A percentile compares a stretch with the other conserved stretches of the same genome.
Conservation (phyloP, 2,888 invertebrate species). For the Tenthredo distinguenda region DNA sequence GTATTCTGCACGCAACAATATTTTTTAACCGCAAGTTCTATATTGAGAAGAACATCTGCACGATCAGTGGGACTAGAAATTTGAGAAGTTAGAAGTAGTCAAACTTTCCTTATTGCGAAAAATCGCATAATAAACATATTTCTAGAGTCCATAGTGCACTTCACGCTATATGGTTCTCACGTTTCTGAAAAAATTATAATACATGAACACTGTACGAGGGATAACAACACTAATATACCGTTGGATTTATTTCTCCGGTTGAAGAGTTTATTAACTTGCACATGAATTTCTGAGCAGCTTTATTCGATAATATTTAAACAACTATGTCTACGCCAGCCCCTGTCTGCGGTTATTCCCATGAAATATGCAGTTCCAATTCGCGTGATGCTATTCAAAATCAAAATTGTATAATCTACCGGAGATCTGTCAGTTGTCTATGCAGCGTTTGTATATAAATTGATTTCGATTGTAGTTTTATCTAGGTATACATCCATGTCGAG, state of each 20-base stretch:
- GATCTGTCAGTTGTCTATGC: conserved; percentile 18
- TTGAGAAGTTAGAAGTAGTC: neutral
- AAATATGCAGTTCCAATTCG: conserved; percentile 37
- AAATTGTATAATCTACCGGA: conserved; percentile 31
- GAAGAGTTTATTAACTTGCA: conserved; percentile 5
- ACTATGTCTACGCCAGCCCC: conserved; percentile 42
- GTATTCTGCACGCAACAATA: conserved; percentile 8
- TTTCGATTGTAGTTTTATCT: conserved; percentile 4
- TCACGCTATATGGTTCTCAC: neutral
- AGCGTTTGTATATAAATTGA: neutral
- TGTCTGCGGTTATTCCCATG: conserved; percentile 26
- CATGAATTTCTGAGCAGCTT: conserved; percentile 35
- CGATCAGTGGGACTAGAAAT: neutral
- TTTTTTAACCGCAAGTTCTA: conserved; percentile 31
- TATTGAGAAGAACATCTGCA: neutral
- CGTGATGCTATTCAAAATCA: conserved; percentile 26
- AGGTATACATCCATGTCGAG: neutral
- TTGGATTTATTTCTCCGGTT: neutral
- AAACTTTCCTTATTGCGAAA: neutral
- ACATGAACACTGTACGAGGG: neutral
- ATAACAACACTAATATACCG: neutral
- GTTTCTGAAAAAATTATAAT: neutral
- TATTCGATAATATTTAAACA: conserved; percentile 39
- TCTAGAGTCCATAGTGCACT: neutral
- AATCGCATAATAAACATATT: neutral